Evolutionary conservation across 2,113 vertebrate genomes (phyloP).

Genomic region (Ovibos moschatus): DNA sequence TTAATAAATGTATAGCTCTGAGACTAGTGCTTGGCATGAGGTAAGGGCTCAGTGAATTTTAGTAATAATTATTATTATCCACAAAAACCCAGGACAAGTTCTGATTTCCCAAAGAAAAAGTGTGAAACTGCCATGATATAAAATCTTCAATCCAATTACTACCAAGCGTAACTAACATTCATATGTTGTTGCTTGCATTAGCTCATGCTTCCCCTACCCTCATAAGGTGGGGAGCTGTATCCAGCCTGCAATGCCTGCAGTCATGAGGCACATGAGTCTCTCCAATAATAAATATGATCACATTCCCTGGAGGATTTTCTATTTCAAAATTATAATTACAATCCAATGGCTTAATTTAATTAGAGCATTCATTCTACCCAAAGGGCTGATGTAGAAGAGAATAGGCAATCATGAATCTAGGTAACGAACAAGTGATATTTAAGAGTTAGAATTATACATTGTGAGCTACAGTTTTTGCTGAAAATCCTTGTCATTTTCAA

Average conservation of each 20-base stretch:
- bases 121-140: neutral
- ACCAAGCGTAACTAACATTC: neutral
- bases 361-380: slow-evolving; percentile 75
- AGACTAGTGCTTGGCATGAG: neutral
- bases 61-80: neutral
- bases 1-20: neutral
- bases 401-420: slow-evolving; percentile 72
- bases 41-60: neutral
- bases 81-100: neutral
- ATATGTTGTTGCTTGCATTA: neutral
- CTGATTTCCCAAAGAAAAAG: slow-evolving; percentile 18
- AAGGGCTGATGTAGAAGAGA: slow-evolving; percentile 68
- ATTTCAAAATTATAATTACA: slow-evolving; percentile 82
- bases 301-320: slow-evolving; percentile 75
- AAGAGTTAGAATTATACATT: slow-evolving; percentile 32
- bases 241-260: neutral
- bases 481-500: slow-evolving; percentile 38
- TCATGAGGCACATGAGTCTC: slow-evolving; percentile 12
- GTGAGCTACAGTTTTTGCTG: slow-evolving; percentile 6
- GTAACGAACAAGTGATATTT: slow-evolving; percentile 52
- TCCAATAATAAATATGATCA: slow-evolving; percentile 76
- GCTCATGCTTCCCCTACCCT: neutral
- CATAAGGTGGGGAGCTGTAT: neutral
- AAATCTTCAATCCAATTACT: neutral
- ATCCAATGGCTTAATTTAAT: slow-evolving; percentile 82